Conservation (phyloP, 2,797 vertebrate species). For the Alosa sapidissima region DNA sequence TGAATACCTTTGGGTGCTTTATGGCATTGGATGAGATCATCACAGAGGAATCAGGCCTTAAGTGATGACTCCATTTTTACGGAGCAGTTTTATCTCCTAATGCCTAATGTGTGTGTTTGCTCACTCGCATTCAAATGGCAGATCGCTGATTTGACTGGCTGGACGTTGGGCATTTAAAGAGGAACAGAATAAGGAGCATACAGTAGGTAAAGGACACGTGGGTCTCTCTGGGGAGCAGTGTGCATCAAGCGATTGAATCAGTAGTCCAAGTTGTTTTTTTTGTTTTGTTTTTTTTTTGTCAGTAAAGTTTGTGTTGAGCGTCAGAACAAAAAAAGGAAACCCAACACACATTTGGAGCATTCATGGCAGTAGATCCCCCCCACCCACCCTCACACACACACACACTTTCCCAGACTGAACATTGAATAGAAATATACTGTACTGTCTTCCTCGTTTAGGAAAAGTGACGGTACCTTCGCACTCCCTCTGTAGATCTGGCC, state of each 20-base stretch:
- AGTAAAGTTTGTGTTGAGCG: too few relatives aligned
- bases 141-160: not conserved
- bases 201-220: not conserved
- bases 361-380: too few relatives aligned
- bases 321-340: too few relatives aligned
- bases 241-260: too few relatives aligned
- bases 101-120: not conserved
- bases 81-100: conserved; percentile 13
- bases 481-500: too few relatives aligned
- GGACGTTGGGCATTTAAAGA: not conserved
- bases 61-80: conserved; percentile 22
- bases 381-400: too few relatives aligned
- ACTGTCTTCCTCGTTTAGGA: not conserved
- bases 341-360: too few relatives aligned
- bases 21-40: conserved; percentile 47
- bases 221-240: too few relatives aligned
- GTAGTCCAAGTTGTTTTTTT: too few relatives aligned
- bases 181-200: not conserved
- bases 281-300: too few relatives aligned
- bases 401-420: not conserved
- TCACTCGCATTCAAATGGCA: conserved; percentile 19
- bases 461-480: not conserved
- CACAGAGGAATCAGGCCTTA: conserved; percentile 13
- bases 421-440: not conserved
- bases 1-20: conserved; percentile 50